These are phyloP conservation scores for Hirtodrosophila duncani DNA, from an alignment of 2,888 invertebrate species.

Conservation along the genomic window DNA sequence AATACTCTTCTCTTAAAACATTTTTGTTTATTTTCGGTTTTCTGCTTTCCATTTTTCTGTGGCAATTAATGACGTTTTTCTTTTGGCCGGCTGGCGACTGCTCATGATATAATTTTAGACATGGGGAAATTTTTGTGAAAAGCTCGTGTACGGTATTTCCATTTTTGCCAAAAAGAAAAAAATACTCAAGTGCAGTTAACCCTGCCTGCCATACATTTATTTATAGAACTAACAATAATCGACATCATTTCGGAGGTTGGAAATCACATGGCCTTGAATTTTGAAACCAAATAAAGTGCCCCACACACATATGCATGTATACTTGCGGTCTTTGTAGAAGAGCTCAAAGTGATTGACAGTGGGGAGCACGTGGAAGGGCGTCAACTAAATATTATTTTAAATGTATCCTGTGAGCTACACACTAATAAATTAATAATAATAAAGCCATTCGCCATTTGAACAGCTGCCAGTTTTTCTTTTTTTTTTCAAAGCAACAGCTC, in stretches of 20 bases:
- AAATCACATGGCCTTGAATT: conserved; percentile 56
- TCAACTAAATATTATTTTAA: too few species aligned
- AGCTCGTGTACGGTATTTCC: too few species aligned
- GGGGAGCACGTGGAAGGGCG: too few species aligned
- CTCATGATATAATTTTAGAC: conserved; percentile 54
- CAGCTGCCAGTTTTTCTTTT: too few species aligned
- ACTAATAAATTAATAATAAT: conserved; percentile 39
- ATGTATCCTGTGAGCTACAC: too few species aligned
- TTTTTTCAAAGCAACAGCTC: conserved; percentile 21
- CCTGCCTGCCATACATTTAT: conserved; percentile 31
- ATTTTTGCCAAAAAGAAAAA: conserved; percentile 18
- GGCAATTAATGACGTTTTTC: conserved; percentile 60
- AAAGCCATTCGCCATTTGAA: neutral
- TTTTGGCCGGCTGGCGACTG: conserved; percentile 14
- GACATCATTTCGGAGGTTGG: conserved; percentile 33
- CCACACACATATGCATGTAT: too few species aligned
- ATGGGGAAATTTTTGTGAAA: conserved; percentile 17
- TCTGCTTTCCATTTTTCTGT: conserved; percentile 14
- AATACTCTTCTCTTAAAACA: conserved; percentile 19
- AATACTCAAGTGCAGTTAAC: conserved; percentile 42
- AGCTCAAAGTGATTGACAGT: too few species aligned
- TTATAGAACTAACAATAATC: conserved; percentile 38
- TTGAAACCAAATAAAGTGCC: conserved; percentile 8
- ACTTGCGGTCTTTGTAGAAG: too few species aligned
- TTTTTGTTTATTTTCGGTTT: conserved; percentile 6